These are phyloP conservation scores for Drosophila bipectinata DNA, from an alignment of 1,140 invertebrate genomes.

Conservation along the genomic window DNA sequence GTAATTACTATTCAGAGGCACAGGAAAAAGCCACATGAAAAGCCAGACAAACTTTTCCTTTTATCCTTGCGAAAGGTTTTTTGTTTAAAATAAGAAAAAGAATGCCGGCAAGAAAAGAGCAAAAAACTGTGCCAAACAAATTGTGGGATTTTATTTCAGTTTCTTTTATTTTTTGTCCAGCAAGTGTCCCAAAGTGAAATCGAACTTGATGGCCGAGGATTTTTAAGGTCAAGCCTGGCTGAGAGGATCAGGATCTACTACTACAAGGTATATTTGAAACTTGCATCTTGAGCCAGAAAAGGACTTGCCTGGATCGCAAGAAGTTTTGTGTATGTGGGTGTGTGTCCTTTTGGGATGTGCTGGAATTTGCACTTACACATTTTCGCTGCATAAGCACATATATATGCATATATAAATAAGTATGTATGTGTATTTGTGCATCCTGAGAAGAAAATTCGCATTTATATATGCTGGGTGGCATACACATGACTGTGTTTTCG, in stretches of 20 bases:
- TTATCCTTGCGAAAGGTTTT: constrained; percentile 27
- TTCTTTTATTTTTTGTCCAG: constrained; percentile 5
- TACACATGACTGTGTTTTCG: constrained; percentile 51
- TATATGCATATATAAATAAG: constrained; percentile 3
- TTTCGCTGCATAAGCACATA: constrained; percentile 45
- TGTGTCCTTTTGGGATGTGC: constrained; percentile 10
- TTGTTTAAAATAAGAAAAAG: constrained; percentile 30
- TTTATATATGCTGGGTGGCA: constrained; percentile 41
- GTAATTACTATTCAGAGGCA: constrained; percentile 30
- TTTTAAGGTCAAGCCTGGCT: constrained; percentile 22
- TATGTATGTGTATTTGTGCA: not conserved
- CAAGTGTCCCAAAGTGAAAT: constrained; percentile 31
- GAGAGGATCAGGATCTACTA: not conserved
- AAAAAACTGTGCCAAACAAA: constrained; percentile 48
- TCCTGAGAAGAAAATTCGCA: not conserved
- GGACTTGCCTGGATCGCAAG: constrained; percentile 1
- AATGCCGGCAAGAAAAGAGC: constrained; percentile 26
- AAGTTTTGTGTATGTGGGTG: constrained; percentile 3
- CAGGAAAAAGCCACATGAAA: constrained; percentile 23
- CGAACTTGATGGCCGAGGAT: constrained; percentile 17
- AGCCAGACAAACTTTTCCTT: constrained; percentile 43
- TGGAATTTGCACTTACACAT: constrained; percentile 46
- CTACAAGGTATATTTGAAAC: not conserved
- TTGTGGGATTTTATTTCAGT: constrained; percentile 33
- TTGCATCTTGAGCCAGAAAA: not conserved